Evolutionary conservation across 2,113 vertebrate genomes (phyloP).

Genomic region (Archilochus colubris): DNA sequence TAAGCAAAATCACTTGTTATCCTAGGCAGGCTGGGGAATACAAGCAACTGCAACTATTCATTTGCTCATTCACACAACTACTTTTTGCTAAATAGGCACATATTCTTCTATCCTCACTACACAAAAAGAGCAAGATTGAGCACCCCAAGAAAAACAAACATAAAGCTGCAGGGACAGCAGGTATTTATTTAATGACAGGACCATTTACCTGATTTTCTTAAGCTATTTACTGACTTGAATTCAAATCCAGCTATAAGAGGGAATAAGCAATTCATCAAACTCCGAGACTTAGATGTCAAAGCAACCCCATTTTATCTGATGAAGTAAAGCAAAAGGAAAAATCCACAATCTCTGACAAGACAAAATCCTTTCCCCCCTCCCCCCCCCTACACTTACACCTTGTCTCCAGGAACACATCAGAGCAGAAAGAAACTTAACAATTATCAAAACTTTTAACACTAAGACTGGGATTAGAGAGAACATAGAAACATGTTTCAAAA

Average conservation of each 20-base stretch:
- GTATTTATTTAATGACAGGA: background rate
- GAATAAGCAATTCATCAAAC: background rate
- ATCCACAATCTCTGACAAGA: background rate
- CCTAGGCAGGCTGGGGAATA: background rate
- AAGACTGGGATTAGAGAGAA: conserved; percentile 2
- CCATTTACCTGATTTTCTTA: background rate
- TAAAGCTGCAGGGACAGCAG: background rate
- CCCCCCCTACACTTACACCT: background rate
- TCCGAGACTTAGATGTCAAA: background rate
- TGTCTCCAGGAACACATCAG: background rate
- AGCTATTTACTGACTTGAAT: background rate
- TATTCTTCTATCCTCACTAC: background rate
- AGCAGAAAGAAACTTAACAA: background rate
- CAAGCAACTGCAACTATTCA: background rate
- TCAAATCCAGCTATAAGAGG: background rate
- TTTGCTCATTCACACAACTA: background rate
- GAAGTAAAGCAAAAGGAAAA: background rate
- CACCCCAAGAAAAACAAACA: background rate
- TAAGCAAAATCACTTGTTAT: background rate
- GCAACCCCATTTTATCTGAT: background rate
- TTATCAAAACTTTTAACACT: background rate
- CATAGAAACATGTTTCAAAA: conserved; percentile 16
- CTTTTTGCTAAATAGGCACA: background rate
- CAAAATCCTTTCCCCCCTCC: background rate
- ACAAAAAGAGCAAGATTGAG: background rate